A percentile compares a stretch with the other conserved stretches of the same genome.
Conservation (phyloP, 1,140 invertebrate species). For the Acyrthosiphon pisum region DNA sequence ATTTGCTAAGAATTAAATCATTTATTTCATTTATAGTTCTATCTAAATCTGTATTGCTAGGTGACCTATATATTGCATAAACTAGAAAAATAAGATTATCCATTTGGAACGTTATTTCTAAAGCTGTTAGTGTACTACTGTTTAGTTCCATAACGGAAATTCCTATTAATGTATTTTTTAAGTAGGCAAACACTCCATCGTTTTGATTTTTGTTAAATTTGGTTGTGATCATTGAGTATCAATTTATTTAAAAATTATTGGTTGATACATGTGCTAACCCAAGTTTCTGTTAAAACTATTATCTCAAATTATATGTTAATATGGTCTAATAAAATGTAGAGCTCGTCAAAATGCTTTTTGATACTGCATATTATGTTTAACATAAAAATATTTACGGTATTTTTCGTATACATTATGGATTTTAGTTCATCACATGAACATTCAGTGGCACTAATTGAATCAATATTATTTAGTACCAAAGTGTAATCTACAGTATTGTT, state of each 20-base stretch:
- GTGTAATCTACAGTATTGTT: too few relatives aligned
- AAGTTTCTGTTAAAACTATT: neutral
- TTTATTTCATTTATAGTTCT: conserved; percentile 1
- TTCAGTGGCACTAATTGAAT: too few relatives aligned
- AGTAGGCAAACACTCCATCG: conserved; percentile 5
- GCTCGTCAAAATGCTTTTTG: too few relatives aligned
- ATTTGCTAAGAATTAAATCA: neutral
- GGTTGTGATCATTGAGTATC: neutral
- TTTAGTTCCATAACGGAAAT: neutral
- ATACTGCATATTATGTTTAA: too few relatives aligned
- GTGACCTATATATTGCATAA: conserved; percentile 22
- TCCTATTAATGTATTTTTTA: conserved; percentile 16
- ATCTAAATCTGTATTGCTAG: neutral
- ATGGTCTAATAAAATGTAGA: neutral
- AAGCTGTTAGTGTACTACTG: neutral
- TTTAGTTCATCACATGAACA: too few relatives aligned
- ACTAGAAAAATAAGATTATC: neutral
- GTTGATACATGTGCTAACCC: neutral
- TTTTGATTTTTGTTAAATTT: conserved; percentile 5
- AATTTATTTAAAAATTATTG: conserved; percentile 7
- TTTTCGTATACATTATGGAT: too few relatives aligned
- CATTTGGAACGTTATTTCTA: neutral
- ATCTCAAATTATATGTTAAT: neutral
- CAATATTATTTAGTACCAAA: too few relatives aligned
- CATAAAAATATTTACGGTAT: too few relatives aligned